Conservation (phyloP, 2,113 vertebrate species). For the Garra rufa region DNA sequence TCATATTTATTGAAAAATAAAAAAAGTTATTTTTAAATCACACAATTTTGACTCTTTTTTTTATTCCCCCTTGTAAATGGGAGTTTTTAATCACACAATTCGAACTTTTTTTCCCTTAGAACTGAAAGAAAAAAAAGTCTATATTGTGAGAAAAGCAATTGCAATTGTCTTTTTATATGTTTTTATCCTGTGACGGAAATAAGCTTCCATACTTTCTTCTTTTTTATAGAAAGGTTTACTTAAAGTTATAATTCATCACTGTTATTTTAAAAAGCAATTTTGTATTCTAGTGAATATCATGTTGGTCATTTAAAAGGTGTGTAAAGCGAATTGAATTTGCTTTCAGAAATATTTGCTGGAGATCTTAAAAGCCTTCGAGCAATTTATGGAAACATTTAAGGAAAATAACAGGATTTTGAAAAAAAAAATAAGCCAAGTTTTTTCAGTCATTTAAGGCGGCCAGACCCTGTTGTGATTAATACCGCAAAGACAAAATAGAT, state of each 20-base stretch:
- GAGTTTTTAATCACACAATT: no score
- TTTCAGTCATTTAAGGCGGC: conserved; percentile 27
- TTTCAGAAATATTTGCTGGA: conserved; percentile 41
- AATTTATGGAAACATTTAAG: conserved; percentile 40
- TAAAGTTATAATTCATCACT: background rate
- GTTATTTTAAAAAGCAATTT: no score
- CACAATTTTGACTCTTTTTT: background rate
- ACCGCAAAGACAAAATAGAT: conserved; percentile 28
- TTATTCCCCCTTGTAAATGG: no score
- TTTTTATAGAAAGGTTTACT: background rate
- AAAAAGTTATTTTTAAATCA: background rate
- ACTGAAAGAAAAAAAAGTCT: background rate
- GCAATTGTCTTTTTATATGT: background rate
- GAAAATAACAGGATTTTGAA: conserved; percentile 28
- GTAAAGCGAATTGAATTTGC: conserved; percentile 11
- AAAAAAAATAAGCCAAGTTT: conserved; percentile 4
- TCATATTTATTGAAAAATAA: background rate
- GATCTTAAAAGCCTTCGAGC: conserved; percentile 28
- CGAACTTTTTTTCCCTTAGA: background rate
- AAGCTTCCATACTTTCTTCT: background rate
- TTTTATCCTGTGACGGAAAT: background rate
- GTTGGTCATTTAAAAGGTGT: conserved; percentile 20
- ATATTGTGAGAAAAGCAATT: background rate
- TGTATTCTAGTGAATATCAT: background rate
- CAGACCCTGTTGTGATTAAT: conserved; percentile 31